Conservation (phyloP, 2,888 invertebrate genomes). For the Spicauda simplicius region DNA sequence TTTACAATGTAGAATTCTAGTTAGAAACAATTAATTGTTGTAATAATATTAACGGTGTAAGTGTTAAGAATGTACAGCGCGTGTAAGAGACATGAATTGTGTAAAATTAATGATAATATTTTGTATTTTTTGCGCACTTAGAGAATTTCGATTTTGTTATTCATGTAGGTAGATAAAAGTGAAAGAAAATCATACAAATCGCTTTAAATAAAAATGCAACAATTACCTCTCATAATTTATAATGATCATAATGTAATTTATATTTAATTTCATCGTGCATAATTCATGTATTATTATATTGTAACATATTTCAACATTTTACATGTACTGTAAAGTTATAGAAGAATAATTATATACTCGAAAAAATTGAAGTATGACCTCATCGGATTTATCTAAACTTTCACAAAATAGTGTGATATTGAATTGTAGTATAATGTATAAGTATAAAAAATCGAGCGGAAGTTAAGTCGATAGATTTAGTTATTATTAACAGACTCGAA, state of each 20-base stretch:
- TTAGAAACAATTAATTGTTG: constrained; percentile 34
- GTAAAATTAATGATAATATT: background rate
- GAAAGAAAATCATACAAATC: constrained; percentile 10
- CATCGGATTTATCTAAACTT: background rate
- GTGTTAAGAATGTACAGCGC: constrained; percentile 27
- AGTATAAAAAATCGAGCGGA: background rate
- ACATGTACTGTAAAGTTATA: background rate
- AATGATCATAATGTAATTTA: constrained; percentile 6
- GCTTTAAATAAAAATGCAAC: constrained; percentile 19
- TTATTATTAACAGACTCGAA: too few relatives aligned
- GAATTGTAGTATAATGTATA: background rate
- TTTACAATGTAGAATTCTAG: constrained; percentile 31
- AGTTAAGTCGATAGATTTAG: too few relatives aligned
- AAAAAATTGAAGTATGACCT: background rate
- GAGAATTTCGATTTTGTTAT: constrained; percentile 14
- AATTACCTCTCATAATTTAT: constrained; percentile 25
- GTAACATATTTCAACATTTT: background rate
- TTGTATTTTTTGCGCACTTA: background rate
- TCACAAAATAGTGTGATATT: background rate
- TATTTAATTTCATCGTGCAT: constrained; percentile 5
- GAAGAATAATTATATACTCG: background rate
- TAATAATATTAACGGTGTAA: constrained; percentile 29
- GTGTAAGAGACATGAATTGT: constrained; percentile 31
- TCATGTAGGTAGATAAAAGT: constrained; percentile 26
- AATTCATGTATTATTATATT: constrained; percentile 1